Conservation (phyloP, 2,888 invertebrate genomes). For the Leptinotarsa tumamoca region DNA sequence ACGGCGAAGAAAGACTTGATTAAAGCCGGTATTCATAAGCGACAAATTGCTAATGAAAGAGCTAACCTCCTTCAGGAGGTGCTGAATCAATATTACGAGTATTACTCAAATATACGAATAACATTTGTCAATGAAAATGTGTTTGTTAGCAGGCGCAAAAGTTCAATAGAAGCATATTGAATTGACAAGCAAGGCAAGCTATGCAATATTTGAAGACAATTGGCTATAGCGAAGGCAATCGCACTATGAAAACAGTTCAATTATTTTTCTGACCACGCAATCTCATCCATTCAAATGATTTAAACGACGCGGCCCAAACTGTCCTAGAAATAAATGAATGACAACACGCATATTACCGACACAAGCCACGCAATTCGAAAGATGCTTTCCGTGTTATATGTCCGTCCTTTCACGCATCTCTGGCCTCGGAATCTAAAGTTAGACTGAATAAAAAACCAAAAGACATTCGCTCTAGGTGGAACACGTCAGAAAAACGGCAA, state of each 20-base stretch:
- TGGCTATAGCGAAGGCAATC: no score
- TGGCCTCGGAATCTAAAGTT: slow-evolving; percentile 38
- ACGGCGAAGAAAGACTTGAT: no score
- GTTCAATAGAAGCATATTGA: no score
- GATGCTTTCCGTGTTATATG: slow-evolving; percentile 30
- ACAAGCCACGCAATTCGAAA: slow-evolving; percentile 27
- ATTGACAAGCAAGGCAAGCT: no score
- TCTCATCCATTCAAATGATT: background rate
- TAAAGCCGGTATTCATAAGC: no score
- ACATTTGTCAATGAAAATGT: no score
- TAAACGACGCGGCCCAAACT: background rate
- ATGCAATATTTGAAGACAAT: no score
- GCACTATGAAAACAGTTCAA: background rate
- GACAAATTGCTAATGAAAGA: no score
- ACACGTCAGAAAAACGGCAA: slow-evolving; percentile 26
- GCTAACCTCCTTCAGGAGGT: no score
- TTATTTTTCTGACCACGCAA: background rate
- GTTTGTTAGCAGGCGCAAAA: no score
- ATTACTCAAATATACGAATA: no score
- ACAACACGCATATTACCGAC: slow-evolving; percentile 21
- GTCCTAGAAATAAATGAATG: background rate
- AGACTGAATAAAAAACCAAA: slow-evolving; percentile 27
- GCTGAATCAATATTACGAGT: no score
- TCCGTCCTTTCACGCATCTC: slow-evolving; percentile 30
- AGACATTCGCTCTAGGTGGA: slow-evolving; percentile 27